Evolutionary conservation across 2,888 invertebrate genomes (phyloP), one percentile per base, ranked within the genome.

Genomic region (Ferrisia virgata): DNA sequence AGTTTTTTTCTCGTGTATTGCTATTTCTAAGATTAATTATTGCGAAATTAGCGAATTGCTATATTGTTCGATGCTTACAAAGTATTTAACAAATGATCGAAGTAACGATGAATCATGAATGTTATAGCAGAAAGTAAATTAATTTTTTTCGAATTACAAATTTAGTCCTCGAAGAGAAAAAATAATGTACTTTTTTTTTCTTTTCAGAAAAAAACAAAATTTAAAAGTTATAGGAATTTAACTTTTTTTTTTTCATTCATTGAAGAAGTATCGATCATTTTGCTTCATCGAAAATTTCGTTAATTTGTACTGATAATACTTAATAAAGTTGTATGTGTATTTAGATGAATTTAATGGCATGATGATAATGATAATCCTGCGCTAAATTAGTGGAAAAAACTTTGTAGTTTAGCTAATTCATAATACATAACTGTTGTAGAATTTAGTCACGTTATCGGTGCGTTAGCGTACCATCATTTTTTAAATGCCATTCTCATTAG

Each of bases 341-440:
- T 33, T 72, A 72, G 72, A 33, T 72, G 33, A 72, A 72, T 72
- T 72, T 18, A 31, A 72, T 72, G 33, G 72, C 72, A 72, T 72
- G 72, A 72, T n/a, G 33, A n/a, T 64, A 33, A 72, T 72, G 72
- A 72, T 33, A 64, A n/a, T 47, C 13, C 18, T 1, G 72, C 31
- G 22, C 33, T 33, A 18, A 72, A 33, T 72, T 72, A 72, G 72
- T 33, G 33, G n/a, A 33, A 33, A 18, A 64, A 72, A 33, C 33
- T 72, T 33, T 33, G 72, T 72, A 64, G 58, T 64, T 1, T 28
- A 64, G 72, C 72, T 72, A 33, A 33, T 33, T n/a, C 72, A 72
- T 31, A n/a, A 47, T 18, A 47, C n/a, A 47, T 47, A 47, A 47
- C 47, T 47, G 36, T 36, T 33, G 72, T 72, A 72, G 72, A 72